Percentiles rank a stretch among this genome's conserved stretches.
phyloP scores from a whole-genome alignment of 2,113 vertebrate genomes.

The Bucco capensis region DNA sequence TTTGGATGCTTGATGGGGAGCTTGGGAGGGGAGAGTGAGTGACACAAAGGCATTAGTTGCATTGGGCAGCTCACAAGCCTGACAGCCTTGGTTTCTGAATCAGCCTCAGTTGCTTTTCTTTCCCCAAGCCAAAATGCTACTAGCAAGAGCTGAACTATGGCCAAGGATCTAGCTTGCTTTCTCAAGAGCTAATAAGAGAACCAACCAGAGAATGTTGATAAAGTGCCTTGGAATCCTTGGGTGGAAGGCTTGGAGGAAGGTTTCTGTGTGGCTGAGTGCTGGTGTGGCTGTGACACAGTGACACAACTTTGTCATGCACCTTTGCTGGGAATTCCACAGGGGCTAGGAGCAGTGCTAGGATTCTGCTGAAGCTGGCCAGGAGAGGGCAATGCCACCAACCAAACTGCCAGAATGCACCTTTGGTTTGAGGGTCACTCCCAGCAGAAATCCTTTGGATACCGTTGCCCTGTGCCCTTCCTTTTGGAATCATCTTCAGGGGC shows the following conservation, averaged over 20 bases:
- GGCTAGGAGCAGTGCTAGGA: background rate
- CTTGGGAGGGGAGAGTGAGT: background rate
- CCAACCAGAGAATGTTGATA: background rate
- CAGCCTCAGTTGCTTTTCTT: background rate
- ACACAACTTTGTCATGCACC: background rate
- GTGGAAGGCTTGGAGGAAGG: background rate
- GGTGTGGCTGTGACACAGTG: background rate
- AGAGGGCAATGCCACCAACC: conserved; percentile 62
- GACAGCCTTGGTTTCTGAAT: background rate
- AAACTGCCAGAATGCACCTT: background rate
- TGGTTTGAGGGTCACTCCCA: background rate
- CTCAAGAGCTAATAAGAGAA: background rate
- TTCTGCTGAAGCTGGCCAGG: conserved; percentile 39
- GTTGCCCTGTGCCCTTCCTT: background rate
- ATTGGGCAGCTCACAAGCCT: background rate
- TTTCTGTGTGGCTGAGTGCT: background rate
- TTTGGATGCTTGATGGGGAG: too few relatives aligned
- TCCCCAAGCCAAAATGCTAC: background rate
- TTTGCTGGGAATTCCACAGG: background rate
- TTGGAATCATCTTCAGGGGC: background rate
- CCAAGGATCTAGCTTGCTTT: background rate
- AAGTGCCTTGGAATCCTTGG: background rate
- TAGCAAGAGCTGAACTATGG: background rate
- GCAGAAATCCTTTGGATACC: background rate
- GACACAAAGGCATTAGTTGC: background rate